A percentile compares a stretch with the other conserved stretches of the same genome.
Evolutionary conservation across 2,888 invertebrate species (phyloP).

Genomic region (Acleris literana): DNA sequence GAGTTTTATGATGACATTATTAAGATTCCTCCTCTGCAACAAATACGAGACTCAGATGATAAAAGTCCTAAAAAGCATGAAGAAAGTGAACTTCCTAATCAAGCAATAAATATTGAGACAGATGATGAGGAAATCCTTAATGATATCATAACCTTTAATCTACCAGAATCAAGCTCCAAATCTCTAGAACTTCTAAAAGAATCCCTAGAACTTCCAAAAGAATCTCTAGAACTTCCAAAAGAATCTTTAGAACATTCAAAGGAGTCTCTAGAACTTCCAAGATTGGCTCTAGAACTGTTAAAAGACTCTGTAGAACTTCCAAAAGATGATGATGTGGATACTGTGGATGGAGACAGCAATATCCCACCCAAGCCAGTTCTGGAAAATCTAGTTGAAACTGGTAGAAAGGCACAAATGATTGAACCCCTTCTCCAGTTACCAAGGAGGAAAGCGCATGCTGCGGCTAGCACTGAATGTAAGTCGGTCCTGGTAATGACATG

Average conservation of each 20-base stretch:
- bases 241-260: constrained; percentile 3
- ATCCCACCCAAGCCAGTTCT: constrained; percentile 34
- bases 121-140: constrained; percentile 39
- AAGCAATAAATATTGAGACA: constrained; percentile 15
- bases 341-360: constrained; percentile 48
- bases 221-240: constrained; percentile 2
- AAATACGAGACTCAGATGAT: constrained; percentile 39
- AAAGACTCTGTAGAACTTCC: constrained; percentile 21
- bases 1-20: constrained; percentile 63
- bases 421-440: constrained; percentile 52
- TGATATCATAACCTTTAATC: constrained; percentile 42
- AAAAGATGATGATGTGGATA: constrained; percentile 44
- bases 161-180: constrained; percentile 5
- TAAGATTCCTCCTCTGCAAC: constrained; percentile 49
- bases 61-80: not conserved
- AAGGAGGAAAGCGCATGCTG: constrained; percentile 47
- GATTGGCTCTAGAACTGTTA: not conserved
- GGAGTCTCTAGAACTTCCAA: constrained; percentile 2
- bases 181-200: constrained; percentile 21
- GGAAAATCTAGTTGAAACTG: constrained; percentile 39
- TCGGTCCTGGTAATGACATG: constrained; percentile 7
- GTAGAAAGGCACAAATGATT: constrained; percentile 62
- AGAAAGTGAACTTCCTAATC: constrained; percentile 3
- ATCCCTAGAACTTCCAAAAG: constrained; percentile 12
- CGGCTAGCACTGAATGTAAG: constrained; percentile 51